Conservation (phyloP, 1,140 invertebrate species). For the Drosophila novamexicana region DNA sequence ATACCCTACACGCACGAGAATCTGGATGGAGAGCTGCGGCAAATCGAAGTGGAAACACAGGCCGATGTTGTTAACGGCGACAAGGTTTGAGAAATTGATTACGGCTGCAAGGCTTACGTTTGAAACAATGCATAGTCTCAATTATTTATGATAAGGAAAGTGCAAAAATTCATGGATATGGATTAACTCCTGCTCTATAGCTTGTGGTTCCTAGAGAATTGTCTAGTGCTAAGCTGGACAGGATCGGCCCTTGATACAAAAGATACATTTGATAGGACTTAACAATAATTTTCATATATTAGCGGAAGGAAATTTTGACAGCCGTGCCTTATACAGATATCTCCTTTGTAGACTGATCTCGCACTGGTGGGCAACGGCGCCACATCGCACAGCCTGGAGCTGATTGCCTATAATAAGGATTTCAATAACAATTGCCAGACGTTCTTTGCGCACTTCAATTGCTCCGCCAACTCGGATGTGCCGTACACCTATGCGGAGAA, state of each 20-base stretch:
- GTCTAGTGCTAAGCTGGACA: no score
- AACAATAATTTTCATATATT: no score
- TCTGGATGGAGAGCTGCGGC: conserved; percentile 54
- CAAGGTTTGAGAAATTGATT: conserved; percentile 16
- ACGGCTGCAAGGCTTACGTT: no score
- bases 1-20: conserved; percentile 62
- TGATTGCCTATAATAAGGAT: conserved; percentile 64
- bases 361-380: conserved; percentile 30
- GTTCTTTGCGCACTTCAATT: conserved; percentile 66
- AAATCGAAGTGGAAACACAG: conserved; percentile 53
- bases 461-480: conserved; percentile 44
- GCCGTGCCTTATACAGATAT: background rate
- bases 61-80: conserved; percentile 49
- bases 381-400: conserved; percentile 56
- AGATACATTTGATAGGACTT: no score
- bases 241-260: no score
- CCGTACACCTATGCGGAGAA: conserved; percentile 49
- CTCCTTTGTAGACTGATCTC: conserved; percentile 29
- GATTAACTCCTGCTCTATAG: no score
- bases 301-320: no score
- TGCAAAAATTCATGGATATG: no score
- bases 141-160: no score
- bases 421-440: conserved; percentile 69
- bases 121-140: no score
- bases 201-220: no score